Evolutionary conservation across 2,113 vertebrate genomes (phyloP), one percentile per base, ranked within the genome.

Genomic region (Notiomystis cincta): DNA sequence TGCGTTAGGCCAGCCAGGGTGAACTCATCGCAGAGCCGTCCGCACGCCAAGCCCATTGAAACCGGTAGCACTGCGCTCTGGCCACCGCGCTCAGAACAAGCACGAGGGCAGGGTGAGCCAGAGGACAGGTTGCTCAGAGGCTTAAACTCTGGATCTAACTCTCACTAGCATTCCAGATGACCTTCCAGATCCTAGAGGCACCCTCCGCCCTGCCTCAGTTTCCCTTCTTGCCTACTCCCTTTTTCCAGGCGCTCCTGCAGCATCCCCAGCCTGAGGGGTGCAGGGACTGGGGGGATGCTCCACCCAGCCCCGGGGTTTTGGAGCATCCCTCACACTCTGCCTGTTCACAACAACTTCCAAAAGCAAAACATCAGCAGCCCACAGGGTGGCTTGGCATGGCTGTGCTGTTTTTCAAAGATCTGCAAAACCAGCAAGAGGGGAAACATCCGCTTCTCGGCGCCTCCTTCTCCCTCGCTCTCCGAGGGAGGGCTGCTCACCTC

Each of bases 101-200:
- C 83, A 22, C 31, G 4, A 79, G 87, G 82, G 87, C 91, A 96
- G 93, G 89, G 96, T 94, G 93, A 96, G 94, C 95, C 94, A 94
- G 94, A 85, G 93, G 95, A 96, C 84, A 93, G 96, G 93, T 75
- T 89, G 81, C 87, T 96, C 72, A 37, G 45, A 89, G 84, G 73
- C 53, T 85, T 88, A n/a, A 82, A 61, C 67, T 70, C 91, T 82
- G 79, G 40, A 82, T 56, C 88, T 45, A 27, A 80, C 92, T 92
- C 94, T 87, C 31, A 3, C 44, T 24, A 35, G 48, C 80, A 51
- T 67, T 86, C 48, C 80, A 56, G 51, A 77, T 6, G 54, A 87
- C 73, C 53, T 85, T 54, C 58, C 71, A 18, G 53, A 82, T 38
- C 70, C n/a, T 2, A 11, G 15, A 87, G 45, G 15, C 78, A 48